phyloP scores from a whole-genome alignment of 37 sponge, comb jelly and placozoan genomes.

The Oopsacas minuta region DNA sequence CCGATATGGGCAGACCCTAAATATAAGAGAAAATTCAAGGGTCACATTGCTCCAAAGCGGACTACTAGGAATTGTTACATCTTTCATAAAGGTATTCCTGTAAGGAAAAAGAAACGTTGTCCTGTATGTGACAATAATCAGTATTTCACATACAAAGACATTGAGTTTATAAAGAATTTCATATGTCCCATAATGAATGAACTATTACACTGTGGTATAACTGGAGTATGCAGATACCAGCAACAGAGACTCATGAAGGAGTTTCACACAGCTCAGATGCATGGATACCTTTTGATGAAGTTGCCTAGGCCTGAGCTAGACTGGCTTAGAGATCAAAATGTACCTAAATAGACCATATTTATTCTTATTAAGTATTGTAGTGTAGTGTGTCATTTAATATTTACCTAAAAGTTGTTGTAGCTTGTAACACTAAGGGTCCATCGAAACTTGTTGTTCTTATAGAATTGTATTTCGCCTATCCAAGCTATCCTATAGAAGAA shows the following conservation, averaged over 20 bases:
- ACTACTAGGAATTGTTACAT: constrained; percentile 7
- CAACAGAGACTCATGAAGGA: background rate
- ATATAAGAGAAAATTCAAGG: background rate
- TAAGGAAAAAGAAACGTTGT: background rate
- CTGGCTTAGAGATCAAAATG: background rate
- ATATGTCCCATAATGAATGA: background rate
- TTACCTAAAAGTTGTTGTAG: background rate
- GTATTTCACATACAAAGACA: background rate
- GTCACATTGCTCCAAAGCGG: background rate
- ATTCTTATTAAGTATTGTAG: background rate
- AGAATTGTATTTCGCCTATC: too few species aligned
- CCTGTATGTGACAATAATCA: background rate
- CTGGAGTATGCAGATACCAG: constrained; percentile 1
- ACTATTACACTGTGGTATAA: background rate
- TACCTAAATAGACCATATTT: background rate
- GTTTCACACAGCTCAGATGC: background rate
- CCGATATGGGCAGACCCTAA: constrained; percentile 6
- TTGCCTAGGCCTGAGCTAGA: background rate
- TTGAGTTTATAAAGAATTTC: constrained; percentile 12
- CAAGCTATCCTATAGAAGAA: too few species aligned
- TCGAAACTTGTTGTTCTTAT: too few species aligned
- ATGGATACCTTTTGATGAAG: background rate
- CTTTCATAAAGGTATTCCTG: background rate
- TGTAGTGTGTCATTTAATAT: background rate
- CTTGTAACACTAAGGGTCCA: too few species aligned